These are phyloP conservation scores for Synodontis membranacea DNA, from an alignment of 2,113 vertebrate genomes.

Conservation along the genomic window DNA sequence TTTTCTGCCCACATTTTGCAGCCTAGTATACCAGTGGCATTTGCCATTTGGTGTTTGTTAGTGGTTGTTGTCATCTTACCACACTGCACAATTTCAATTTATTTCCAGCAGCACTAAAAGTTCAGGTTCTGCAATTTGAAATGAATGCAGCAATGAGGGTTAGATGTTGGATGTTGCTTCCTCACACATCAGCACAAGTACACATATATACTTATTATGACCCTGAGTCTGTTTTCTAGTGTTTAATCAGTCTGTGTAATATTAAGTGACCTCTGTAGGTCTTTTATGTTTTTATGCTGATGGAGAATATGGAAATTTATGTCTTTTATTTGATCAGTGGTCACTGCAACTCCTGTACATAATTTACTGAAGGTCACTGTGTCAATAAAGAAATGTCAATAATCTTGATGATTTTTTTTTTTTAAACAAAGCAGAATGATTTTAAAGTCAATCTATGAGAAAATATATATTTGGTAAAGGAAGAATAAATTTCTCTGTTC, in stretches of 20 bases:
- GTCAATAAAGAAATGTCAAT: background rate
- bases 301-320: background rate
- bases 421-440: background rate
- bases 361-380: background rate
- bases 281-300: background rate
- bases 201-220: too few species aligned
- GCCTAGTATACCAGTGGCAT: background rate
- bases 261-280: background rate
- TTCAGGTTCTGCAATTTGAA: too few species aligned
- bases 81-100: too few species aligned
- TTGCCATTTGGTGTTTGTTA: too few species aligned
- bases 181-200: background rate
- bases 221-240: background rate
- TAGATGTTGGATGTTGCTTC: background rate
- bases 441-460: background rate
- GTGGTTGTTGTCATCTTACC: background rate
- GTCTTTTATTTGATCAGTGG: background rate
- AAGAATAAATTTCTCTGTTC: background rate
- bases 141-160: too few species aligned
- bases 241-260: background rate
- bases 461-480: background rate
- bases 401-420: background rate
- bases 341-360: background rate
- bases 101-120: too few species aligned
- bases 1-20: background rate